These are phyloP conservation scores for Pogonophryne albipinna DNA, from an alignment of 2,797 vertebrate species.

Conservation along the genomic window DNA sequence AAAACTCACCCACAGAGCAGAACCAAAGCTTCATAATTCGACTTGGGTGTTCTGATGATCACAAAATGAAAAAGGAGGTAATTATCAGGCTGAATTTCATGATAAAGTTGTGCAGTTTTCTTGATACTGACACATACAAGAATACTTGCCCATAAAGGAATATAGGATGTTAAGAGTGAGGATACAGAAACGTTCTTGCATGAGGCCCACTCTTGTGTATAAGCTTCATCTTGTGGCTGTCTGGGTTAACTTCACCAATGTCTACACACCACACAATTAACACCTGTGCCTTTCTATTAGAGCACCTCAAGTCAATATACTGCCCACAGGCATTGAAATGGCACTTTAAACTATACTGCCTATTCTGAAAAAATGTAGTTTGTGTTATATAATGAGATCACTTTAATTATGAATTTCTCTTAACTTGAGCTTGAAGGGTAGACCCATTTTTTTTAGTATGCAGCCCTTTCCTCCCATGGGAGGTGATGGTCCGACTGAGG, in stretches of 20 bases:
- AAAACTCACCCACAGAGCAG: no score
- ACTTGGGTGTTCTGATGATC: not conserved
- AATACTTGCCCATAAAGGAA: not conserved
- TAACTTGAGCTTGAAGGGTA: slow-evolving; percentile 36
- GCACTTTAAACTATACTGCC: slow-evolving; percentile 71
- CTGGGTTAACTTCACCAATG: slow-evolving; percentile 17
- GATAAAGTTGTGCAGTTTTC: not conserved
- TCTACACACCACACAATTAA: slow-evolving; percentile 17
- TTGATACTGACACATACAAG: not conserved
- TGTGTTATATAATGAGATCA: not conserved
- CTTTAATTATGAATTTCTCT: not conserved
- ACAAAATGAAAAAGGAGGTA: not conserved
- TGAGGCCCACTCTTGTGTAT: slow-evolving; percentile 22
- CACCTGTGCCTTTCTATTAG: slow-evolving; percentile 15
- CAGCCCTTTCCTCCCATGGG: slow-evolving; percentile 63
- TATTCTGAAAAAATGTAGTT: slow-evolving; percentile 27
- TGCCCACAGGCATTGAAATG: slow-evolving; percentile 69
- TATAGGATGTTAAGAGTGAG: not conserved
- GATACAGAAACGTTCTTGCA: slow-evolving; percentile 30
- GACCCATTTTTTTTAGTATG: not conserved
- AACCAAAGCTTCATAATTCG: no score
- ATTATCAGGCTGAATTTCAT: not conserved
- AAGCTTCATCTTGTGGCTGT: slow-evolving; percentile 40
- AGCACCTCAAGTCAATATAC: slow-evolving; percentile 53
- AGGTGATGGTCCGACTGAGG: slow-evolving; percentile 47